Percentiles rank a stretch among this genome's conserved stretches.
Evolutionary conservation across 2,888 invertebrate species (phyloP).

Genomic region (Chloroclystis v-ata): DNA sequence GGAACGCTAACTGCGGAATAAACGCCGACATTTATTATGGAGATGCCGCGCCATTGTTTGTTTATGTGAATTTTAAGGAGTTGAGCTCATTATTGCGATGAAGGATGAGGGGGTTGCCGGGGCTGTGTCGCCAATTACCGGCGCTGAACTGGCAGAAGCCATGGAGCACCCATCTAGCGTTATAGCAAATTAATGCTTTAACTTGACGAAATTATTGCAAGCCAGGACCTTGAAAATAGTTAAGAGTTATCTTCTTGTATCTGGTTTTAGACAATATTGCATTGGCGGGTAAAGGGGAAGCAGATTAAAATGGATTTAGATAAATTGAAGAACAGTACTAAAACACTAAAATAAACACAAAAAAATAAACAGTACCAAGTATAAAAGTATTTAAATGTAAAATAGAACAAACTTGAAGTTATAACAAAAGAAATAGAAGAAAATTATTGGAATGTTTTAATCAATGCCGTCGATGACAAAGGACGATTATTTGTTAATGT

Average conservation of each 20-base stretch:
- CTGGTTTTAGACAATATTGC: too few relatives aligned
- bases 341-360: too few relatives aligned
- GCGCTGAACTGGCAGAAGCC: neutral
- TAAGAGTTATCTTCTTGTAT: neutral
- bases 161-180: neutral
- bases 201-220: neutral
- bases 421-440: neutral
- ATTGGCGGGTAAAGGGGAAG: too few relatives aligned
- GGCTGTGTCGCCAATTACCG: neutral
- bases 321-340: too few relatives aligned
- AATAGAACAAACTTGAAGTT: conserved; percentile 1
- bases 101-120: conserved; percentile 20
- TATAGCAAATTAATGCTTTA: neutral
- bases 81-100: conserved; percentile 20
- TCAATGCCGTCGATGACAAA: conserved; percentile 7
- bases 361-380: too few relatives aligned
- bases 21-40: conserved; percentile 24
- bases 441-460: conserved; percentile 6
- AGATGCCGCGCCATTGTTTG: conserved; percentile 24
- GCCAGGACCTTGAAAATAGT: neutral
- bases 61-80: conserved; percentile 31
- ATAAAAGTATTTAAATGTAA: neutral
- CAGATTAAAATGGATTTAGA: too few relatives aligned
- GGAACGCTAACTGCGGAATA: conserved; percentile 2
- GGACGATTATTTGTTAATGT: conserved; percentile 19